Conservation (phyloP, 2,888 invertebrate species). For the Dascillus cervinus region DNA sequence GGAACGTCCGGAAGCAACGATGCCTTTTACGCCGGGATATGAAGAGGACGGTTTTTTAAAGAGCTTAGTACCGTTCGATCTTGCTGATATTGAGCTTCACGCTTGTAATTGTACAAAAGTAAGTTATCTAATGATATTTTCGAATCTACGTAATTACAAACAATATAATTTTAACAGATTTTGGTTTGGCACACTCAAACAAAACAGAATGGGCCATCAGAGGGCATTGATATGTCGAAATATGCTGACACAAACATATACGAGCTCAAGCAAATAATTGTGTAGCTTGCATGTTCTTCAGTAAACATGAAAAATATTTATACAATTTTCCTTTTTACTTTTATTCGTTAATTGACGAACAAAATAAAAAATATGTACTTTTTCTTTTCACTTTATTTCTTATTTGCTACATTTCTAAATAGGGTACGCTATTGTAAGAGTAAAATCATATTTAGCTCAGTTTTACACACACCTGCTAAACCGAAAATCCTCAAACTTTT, state of each 20-base stretch:
- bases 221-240: constrained; percentile 46
- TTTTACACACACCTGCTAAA: too few relatives aligned
- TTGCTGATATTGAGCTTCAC: constrained; percentile 63
- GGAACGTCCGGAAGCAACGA: constrained; percentile 53
- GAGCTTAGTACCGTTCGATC: constrained; percentile 57
- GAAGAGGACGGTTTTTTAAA: constrained; percentile 73
- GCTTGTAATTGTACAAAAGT: constrained; percentile 65
- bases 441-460: too few relatives aligned
- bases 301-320: too few relatives aligned
- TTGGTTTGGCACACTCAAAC: constrained; percentile 70
- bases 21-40: constrained; percentile 64
- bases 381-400: too few relatives aligned
- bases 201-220: constrained; percentile 57
- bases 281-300: too few relatives aligned
- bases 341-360: too few relatives aligned
- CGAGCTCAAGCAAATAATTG: constrained; percentile 48
- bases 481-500: too few relatives aligned
- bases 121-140: constrained; percentile 4
- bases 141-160: neutral
- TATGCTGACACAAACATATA: constrained; percentile 57
- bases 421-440: too few relatives aligned
- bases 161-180: constrained; percentile 43
- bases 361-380: too few relatives aligned
- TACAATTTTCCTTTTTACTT: too few relatives aligned
- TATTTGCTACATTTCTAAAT: too few relatives aligned